These are phyloP conservation scores for Piaya cayana DNA, from an alignment of 2,113 vertebrate species.

Conservation along the genomic window DNA sequence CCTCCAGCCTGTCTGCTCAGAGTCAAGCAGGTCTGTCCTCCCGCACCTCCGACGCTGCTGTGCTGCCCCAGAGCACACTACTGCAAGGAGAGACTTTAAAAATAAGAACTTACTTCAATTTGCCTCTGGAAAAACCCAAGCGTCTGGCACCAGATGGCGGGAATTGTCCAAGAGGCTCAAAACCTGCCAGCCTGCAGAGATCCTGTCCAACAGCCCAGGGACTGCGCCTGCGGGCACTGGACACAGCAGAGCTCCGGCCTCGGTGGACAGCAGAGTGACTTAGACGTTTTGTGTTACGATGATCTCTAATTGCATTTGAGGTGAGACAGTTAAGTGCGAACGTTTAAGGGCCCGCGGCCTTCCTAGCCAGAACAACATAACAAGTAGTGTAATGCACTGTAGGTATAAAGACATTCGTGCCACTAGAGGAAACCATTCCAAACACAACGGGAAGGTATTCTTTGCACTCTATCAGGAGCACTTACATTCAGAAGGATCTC, in stretches of 20 bases:
- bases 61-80: neutral
- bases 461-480: slow-evolving; percentile 51
- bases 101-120: neutral
- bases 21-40: neutral
- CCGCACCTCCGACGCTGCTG: fast-evolving
- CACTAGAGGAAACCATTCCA: slow-evolving; percentile 58
- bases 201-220: neutral
- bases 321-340: neutral
- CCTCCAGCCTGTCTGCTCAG: neutral
- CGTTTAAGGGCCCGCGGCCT: neutral
- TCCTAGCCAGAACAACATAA: slow-evolving; percentile 12
- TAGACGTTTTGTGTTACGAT: neutral
- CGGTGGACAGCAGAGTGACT: neutral
- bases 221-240: neutral
- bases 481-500: slow-evolving; percentile 67
- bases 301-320: slow-evolving; percentile 12
- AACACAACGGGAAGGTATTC: slow-evolving; percentile 29
- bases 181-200: neutral
- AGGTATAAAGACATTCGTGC: slow-evolving; percentile 66
- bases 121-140: neutral
- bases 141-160: neutral
- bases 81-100: neutral
- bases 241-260: neutral
- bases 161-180: slow-evolving; percentile 13
- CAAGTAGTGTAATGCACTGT: slow-evolving; percentile 71